Evolutionary conservation across 2,888 invertebrate species (phyloP).

Genomic region (Meiosimyza platycephala): DNA sequence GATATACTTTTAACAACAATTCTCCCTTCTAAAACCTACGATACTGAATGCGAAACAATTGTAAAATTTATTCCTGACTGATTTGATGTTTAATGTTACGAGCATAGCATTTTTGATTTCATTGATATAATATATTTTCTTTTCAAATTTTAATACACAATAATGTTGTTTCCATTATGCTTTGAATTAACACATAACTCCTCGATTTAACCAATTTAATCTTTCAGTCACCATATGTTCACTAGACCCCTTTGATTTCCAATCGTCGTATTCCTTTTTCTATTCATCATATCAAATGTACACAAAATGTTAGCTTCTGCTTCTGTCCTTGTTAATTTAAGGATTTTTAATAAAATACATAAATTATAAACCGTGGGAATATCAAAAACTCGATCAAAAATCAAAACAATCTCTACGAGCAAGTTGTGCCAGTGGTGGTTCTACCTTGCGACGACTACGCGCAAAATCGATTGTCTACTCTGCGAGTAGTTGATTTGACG

Average conservation of each 20-base stretch:
- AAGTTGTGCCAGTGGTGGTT: background rate
- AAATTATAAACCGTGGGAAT: slow-evolving; percentile 37
- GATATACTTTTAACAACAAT: too few species aligned
- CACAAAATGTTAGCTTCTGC: background rate
- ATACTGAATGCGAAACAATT: too few species aligned
- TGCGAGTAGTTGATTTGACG: background rate
- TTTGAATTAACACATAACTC: too few species aligned
- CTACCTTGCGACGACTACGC: background rate
- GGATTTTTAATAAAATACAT: slow-evolving; percentile 17
- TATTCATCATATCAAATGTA: background rate
- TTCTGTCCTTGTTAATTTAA: background rate
- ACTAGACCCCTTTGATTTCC: background rate
- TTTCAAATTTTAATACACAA: too few species aligned
- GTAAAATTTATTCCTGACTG: too few species aligned
- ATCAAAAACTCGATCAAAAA: slow-evolving; percentile 21
- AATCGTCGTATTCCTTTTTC: background rate
- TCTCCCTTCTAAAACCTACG: too few species aligned
- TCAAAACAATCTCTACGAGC: background rate
- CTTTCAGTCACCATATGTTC: slow-evolving; percentile 9
- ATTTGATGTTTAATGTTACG: too few species aligned
- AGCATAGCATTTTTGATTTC: too few species aligned
- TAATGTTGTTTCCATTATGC: too few species aligned
- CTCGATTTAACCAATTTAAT: too few species aligned
- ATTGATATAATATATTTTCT: too few species aligned
- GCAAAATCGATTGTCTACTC: background rate